Evolutionary conservation across 1,140 invertebrate genomes (phyloP).

Genomic region (Lordiphosa stackelbergi): DNA sequence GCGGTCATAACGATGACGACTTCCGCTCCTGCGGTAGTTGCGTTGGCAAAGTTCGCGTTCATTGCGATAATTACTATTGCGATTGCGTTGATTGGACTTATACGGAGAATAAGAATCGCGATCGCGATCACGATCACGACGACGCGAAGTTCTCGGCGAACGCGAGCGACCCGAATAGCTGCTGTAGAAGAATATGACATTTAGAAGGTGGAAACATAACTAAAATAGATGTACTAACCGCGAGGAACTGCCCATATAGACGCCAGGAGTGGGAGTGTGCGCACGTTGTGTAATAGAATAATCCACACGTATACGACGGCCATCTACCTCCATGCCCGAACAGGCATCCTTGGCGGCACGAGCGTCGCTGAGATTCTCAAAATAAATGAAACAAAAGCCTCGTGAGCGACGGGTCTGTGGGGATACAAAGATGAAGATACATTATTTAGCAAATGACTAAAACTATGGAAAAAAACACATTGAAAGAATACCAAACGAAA

Average conservation of each 20-base stretch:
- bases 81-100: conserved; percentile 4
- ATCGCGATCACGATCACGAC: conserved; percentile 21
- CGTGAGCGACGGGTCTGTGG: conserved; percentile 91
- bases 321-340: conserved; percentile 95
- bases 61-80: not conserved
- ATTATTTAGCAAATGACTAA: too few relatives aligned
- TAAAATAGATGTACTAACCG: conserved; percentile 30
- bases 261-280: conserved; percentile 97
- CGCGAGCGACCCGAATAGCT: conserved; percentile 9
- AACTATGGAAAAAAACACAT: too few relatives aligned
- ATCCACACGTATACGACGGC: conserved; percentile 94
- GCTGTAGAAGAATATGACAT: not conserved
- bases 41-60: conserved; percentile 24
- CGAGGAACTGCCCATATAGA: conserved; percentile 97
- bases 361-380: conserved; percentile 91
- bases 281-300: conserved; percentile 98
- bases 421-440: not conserved
- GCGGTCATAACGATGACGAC: conserved; percentile 34
- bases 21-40: conserved; percentile 20
- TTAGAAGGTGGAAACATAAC: not conserved
- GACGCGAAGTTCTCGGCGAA: conserved; percentile 13
- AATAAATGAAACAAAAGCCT: conserved; percentile 99
- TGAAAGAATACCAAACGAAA: too few relatives aligned
- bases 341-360: conserved; percentile 95
- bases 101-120: conserved; percentile 13